Evolutionary conservation across 2,888 invertebrate species (phyloP).

Genomic region (Agrilus biguttatus): DNA sequence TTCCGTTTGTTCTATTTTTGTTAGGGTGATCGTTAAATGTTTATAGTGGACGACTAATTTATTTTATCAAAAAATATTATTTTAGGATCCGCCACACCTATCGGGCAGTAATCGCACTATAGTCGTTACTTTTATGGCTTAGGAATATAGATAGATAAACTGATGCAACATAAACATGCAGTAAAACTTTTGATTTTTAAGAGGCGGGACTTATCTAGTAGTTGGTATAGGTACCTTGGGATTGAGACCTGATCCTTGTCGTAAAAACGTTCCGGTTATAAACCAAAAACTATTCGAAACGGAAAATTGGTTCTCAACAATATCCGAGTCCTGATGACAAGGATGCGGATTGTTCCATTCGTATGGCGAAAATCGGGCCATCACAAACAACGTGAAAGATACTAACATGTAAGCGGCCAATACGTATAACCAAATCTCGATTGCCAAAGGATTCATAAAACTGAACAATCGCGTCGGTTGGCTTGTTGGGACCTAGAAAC

Average conservation of each 20-base stretch:
- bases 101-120: too few species aligned
- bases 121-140: too few species aligned
- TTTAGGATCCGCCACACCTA: too few species aligned
- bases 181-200: not conserved
- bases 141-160: too few species aligned
- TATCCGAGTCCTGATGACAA: conserved; percentile 67
- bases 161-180: not conserved
- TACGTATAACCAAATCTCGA: conserved; percentile 94
- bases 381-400: conserved; percentile 85
- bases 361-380: conserved; percentile 93
- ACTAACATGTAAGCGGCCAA: conserved; percentile 88
- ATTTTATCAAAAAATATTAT: too few species aligned
- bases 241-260: conserved; percentile 72
- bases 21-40: too few species aligned
- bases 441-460: conserved; percentile 90
- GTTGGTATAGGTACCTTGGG: conserved; percentile 46
- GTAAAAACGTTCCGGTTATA: conserved; percentile 76
- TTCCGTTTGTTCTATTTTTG: too few species aligned
- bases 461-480: conserved; percentile 83
- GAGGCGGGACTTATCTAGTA: too few species aligned
- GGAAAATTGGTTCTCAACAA: conserved; percentile 91
- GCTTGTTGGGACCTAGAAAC: conserved; percentile 67
- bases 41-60: too few species aligned
- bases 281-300: conserved; percentile 89
- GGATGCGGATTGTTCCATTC: conserved; percentile 82